Evolutionary conservation across 2,113 vertebrate genomes (phyloP), one percentile per base, ranked within the genome.

Genomic region (Xiphophorus couchianus): DNA sequence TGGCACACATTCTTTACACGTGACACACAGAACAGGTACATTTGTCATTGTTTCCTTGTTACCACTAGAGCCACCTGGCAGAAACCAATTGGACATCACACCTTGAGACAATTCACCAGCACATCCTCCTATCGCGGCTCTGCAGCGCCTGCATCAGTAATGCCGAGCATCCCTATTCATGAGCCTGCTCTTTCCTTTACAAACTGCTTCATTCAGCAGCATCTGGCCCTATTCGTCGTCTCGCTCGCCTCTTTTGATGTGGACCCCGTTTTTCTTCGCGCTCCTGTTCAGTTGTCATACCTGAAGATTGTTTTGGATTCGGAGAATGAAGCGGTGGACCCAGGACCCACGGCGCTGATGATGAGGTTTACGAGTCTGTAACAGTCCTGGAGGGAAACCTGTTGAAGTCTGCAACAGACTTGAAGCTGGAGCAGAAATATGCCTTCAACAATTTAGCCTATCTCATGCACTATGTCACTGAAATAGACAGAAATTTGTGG

Each of bases 191-290:
- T 84, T 86, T 84, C 71, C 76, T 88, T 84, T 80, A 39, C 86
- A 76, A 68, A 39, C 81, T 14, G 3, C 68, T 77, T 81, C 76
- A 89, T 58, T 58, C 25, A 58, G 25, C 51, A 58, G 51, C 91
- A 92, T 93, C 92, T 93, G 92, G 87, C 75, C 75, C 90, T 81
- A 93, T 92, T 93, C 89, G 90, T 87, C 28, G 62, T 33, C 77
- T 71, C 64, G 77, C 77, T 83, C 27, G 73, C 15, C 25, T 13
- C 82, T 87, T 91, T 92, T 91, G 91, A 92, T 91, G 82, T 89
- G 77, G 84, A 86, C 17, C 85, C 84, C 72, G 69, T 69, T 86
- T 81, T 88, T 88, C 84, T 87, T 89, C 84, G 22, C 66, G 68
- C 84, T 86, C 82, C 81, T 74, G 83, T 84, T 80, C 86, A 68